phyloP scores from a whole-genome alignment of 2,113 vertebrate genomes.

The Ramphastos sulfuratus region DNA sequence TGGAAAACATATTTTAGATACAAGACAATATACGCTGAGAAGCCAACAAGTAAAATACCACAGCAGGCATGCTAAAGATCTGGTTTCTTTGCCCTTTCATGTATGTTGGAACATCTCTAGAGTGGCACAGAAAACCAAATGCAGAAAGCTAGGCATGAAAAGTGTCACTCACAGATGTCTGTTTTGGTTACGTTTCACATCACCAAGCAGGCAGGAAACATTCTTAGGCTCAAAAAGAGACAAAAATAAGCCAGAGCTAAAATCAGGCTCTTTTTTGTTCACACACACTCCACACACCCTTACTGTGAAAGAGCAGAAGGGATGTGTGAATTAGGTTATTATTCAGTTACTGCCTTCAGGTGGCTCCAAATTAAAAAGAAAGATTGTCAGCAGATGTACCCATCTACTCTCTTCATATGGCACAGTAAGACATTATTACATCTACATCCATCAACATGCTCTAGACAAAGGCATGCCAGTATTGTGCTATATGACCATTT shows the following conservation, averaged over 20 bases:
- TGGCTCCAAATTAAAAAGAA: slow-evolving; percentile 71
- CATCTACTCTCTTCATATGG: not conserved
- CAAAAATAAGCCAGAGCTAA: slow-evolving; percentile 67
- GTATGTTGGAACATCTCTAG: not conserved
- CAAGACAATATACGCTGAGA: not conserved
- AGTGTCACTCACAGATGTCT: slow-evolving; percentile 16
- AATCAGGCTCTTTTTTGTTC: slow-evolving; percentile 18
- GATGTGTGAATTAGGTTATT: slow-evolving; percentile 51
- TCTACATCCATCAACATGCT: not conserved
- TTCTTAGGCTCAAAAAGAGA: slow-evolving; percentile 64
- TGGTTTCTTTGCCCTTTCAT: not conserved
- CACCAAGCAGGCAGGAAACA: slow-evolving; percentile 62
- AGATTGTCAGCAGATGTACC: slow-evolving; percentile 36
- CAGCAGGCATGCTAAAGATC: not conserved
- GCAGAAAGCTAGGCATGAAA: slow-evolving; percentile 15
- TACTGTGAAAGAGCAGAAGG: slow-evolving; percentile 62
- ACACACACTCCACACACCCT: not conserved
- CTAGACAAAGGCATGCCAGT: not conserved
- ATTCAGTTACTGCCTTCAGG: slow-evolving; percentile 66
- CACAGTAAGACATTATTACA: not conserved
- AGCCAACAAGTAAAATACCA: not conserved
- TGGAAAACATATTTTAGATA: not conserved
- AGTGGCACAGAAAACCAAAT: not conserved
- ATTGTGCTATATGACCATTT: not conserved
- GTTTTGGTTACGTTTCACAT: slow-evolving; percentile 62